Percentiles rank a stretch among this genome's conserved stretches.
Conservation (phyloP, 2,888 invertebrate genomes). For the Xestia sexstrigata region DNA sequence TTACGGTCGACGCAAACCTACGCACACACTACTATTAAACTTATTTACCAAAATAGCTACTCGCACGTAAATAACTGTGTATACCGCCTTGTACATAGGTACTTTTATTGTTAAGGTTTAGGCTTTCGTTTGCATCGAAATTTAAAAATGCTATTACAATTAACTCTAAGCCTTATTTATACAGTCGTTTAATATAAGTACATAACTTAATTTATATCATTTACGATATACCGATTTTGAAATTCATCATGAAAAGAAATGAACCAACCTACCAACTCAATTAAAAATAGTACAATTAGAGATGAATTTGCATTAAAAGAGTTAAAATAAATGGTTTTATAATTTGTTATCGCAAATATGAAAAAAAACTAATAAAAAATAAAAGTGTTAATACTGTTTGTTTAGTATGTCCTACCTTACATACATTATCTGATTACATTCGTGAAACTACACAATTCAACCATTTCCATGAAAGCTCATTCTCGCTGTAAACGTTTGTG, state of each 20-base stretch:
- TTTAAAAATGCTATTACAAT: not conserved
- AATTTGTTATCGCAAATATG: not conserved
- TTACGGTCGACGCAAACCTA: conserved; percentile 40
- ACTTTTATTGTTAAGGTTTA: conserved; percentile 9
- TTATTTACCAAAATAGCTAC: conserved; percentile 58
- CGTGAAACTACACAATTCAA: conserved; percentile 46
- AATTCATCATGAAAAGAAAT: conserved; percentile 2
- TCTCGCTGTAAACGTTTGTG: conserved; percentile 51
- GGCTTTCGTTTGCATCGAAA: not conserved
- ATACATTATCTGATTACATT: conserved; percentile 57
- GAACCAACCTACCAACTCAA: too few relatives aligned
- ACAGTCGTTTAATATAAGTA: not conserved
- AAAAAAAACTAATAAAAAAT: conserved; percentile 10
- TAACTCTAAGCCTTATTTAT: not conserved
- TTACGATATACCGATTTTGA: not conserved
- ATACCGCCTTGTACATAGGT: not conserved
- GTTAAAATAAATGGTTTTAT: not conserved
- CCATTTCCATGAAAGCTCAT: conserved; percentile 50
- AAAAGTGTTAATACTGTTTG: conserved; percentile 19
- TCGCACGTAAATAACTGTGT: conserved; percentile 33
- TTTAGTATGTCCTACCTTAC: conserved; percentile 24
- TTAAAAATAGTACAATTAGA: not conserved
- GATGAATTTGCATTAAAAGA: not conserved
- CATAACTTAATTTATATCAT: not conserved
- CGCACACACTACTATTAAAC: conserved; percentile 43